Conservation (phyloP, 2,113 vertebrate species). For the Argyrosomus japonicus region DNA sequence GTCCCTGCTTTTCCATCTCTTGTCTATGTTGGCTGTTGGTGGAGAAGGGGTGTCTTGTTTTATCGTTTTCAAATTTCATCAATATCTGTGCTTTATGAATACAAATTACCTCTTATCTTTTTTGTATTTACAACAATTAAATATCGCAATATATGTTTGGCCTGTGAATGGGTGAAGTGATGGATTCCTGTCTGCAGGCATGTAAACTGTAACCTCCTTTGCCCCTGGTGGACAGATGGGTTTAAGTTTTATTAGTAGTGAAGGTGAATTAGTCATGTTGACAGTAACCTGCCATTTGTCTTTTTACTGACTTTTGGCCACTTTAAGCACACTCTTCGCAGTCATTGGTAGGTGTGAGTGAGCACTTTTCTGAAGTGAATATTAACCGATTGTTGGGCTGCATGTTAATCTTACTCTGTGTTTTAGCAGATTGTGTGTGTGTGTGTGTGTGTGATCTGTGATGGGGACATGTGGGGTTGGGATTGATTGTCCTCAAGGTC, state of each 20-base stretch:
- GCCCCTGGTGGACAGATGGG: not conserved
- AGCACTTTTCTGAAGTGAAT: not conserved
- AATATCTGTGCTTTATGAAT: not conserved
- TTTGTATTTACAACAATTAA: not conserved
- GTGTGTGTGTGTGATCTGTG: constrained; percentile 38
- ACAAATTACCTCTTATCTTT: not conserved
- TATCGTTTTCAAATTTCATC: not conserved
- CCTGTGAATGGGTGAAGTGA: not conserved
- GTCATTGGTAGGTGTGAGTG: not conserved
- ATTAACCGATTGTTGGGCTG: constrained; percentile 1
- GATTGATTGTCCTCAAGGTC: constrained; percentile 86
- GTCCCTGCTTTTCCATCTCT: not conserved
- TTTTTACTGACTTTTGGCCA: constrained; percentile 2
- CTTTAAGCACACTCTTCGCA: not conserved
- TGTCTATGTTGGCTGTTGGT: not conserved
- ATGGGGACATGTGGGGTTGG: constrained; percentile 72
- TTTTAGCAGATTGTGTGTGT: constrained; percentile 17
- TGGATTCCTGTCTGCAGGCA: not conserved
- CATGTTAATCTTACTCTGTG: constrained; percentile 12
- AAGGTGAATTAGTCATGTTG: not conserved
- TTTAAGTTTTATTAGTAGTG: not conserved
- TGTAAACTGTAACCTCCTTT: not conserved
- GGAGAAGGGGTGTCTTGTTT: not conserved
- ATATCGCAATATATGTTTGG: not conserved
- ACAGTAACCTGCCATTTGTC: not conserved